Evolutionary conservation across 2,113 vertebrate species (phyloP), one percentile per base, ranked within the genome.

Genomic region (Pomatostomus ruficeps): DNA sequence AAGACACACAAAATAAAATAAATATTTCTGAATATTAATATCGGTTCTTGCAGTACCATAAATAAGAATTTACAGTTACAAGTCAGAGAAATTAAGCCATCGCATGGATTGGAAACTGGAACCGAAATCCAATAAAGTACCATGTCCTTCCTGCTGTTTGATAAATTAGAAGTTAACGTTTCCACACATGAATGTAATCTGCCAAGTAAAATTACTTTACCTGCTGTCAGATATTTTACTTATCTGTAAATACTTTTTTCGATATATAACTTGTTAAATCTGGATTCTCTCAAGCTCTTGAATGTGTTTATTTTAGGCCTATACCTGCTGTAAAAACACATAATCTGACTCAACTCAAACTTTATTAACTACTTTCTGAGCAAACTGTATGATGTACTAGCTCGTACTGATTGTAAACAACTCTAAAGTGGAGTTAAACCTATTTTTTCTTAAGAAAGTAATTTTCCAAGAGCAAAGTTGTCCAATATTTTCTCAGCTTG

Each of bases 101-200:
- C 63, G 35, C 49, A 54, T 66, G 55, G 49, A 84, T 70, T 89
- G 55, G 59, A 96, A 92, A 61, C 46, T 70, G 68, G 55, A 88
- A 33, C 14, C 70, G 83, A 93, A 92, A 91, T 88, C 55, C 36
- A 58, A 54, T 93, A 73, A 91, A 89, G n/a, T 58, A 46, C 35
- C 33, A 29, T 38, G n/a, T 61, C 91, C 73, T 88, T 83, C 82
- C 91, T 73, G 79, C 93, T 86, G 46, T 49, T 93, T 86, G 86
- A 92, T 89, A 92, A 94, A 91, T 94, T 70, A 84, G 38, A 89
- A 87, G 88, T 78, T 93, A 89, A 71, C 51, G 62, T 91, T 94
- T 93, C 76, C 80, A 86, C 63, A 84, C 63, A 54, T 88, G 35
- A 77, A 86, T 66, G 18, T 80, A 89, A 92, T 92, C 55, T 92